Percentiles rank a stretch among this genome's conserved stretches.
phyloP scores from a whole-genome alignment of 2,888 invertebrate genomes.

The Drosophila vallismaia region DNA sequence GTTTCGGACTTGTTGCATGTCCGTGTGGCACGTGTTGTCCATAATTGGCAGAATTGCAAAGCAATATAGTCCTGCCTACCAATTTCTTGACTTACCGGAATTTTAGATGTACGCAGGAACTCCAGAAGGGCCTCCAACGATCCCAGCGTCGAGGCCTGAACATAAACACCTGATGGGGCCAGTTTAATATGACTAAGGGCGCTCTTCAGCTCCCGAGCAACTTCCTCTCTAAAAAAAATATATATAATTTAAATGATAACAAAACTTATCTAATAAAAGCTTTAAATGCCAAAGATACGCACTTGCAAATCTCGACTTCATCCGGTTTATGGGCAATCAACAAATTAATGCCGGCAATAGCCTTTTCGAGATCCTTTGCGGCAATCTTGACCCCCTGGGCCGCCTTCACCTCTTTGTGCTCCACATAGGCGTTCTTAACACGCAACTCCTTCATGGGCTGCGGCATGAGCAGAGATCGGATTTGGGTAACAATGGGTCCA shows the following conservation, averaged over 20 bases:
- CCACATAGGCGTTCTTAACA: conserved; percentile 98
- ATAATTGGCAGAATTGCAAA: conserved; percentile 1
- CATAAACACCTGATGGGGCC: conserved; percentile 96
- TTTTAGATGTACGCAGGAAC: conserved; percentile 95
- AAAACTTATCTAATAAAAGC: neutral
- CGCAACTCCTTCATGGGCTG: conserved; percentile 98
- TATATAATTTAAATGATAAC: conserved; percentile 1
- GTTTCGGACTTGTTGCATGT: conserved; percentile 13
- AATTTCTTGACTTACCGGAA: conserved; percentile 89
- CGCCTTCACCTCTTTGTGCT: conserved; percentile 96
- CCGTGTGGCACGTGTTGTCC: conserved; percentile 15
- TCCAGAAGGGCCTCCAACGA: conserved; percentile 98
- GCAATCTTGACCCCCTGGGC: conserved; percentile 99
- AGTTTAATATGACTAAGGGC: conserved; percentile 97
- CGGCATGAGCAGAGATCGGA: conserved; percentile 98
- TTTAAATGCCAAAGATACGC: conserved; percentile 44
- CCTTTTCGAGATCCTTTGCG: conserved; percentile 98
- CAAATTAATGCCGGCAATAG: conserved; percentile 97
- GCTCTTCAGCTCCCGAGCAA: conserved; percentile 92
- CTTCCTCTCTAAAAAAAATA: conserved; percentile 90
- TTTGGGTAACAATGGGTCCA: conserved; percentile 98
- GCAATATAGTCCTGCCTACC: neutral
- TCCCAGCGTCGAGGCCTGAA: conserved; percentile 99
- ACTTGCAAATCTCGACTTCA: conserved; percentile 94
- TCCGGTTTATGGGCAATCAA: conserved; percentile 96